Evolutionary conservation across 2,888 invertebrate species (phyloP).

Genomic region (Drosophila eohydei): DNA sequence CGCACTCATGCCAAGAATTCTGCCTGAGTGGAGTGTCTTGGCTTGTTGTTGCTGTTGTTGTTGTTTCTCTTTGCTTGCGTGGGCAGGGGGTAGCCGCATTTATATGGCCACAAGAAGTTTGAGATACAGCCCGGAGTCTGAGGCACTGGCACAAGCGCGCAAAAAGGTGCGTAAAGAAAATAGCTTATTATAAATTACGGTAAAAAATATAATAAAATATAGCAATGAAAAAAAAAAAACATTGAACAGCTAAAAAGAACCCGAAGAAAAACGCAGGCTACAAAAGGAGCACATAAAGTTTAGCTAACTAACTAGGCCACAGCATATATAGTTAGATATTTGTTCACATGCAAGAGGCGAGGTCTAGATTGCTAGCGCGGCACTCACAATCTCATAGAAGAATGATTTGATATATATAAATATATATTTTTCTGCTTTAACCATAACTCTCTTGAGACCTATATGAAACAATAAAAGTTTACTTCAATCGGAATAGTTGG

Average conservation of each 20-base stretch:
- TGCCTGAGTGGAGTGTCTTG: conserved; percentile 54
- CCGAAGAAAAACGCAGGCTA: conserved; percentile 19
- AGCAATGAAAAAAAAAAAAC: conserved; percentile 11
- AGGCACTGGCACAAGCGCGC: conserved; percentile 9
- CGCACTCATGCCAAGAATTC: conserved; percentile 47
- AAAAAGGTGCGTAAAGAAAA: conserved; percentile 72
- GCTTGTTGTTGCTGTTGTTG: conserved; percentile 12
- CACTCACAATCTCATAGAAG: neutral
- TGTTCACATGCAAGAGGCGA: neutral
- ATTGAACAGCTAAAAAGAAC: conserved; percentile 38
- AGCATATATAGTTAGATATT: neutral
- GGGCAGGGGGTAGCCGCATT: conserved; percentile 57
- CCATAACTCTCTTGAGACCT: too few species aligned
- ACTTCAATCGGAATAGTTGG: too few species aligned
- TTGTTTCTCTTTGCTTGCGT: conserved; percentile 48
- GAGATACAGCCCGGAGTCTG: conserved; percentile 1
- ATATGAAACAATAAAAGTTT: too few species aligned
- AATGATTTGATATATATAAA: neutral
- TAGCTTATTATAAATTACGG: conserved; percentile 77
- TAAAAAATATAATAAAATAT: conserved; percentile 62
- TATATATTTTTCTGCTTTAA: neutral
- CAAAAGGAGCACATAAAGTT: conserved; percentile 15
- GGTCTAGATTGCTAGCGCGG: neutral
- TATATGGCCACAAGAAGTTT: conserved; percentile 9
- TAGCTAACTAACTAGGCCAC: neutral